These are phyloP conservation scores for Diorhabda elongata DNA, from an alignment of 1,140 invertebrate species.

Conservation along the genomic window DNA sequence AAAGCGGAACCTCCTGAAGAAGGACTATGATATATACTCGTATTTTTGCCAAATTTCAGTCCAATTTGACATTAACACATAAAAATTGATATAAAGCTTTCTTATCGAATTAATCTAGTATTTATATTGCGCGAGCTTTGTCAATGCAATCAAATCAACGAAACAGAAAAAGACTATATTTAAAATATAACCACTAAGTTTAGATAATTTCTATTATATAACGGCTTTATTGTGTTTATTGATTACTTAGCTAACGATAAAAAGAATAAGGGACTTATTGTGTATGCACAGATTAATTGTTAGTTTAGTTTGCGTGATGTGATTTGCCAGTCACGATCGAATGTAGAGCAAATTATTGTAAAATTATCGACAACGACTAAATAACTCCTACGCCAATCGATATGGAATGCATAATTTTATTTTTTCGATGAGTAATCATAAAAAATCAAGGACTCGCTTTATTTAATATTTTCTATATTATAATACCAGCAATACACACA, in stretches of 20 bases:
- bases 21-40: no score
- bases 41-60: no score
- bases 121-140: no score
- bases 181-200: not conserved
- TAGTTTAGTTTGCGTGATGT: not conserved
- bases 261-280: constrained; percentile 17
- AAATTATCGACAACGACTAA: constrained; percentile 2
- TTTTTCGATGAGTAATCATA: not conserved
- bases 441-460: no score
- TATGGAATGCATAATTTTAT: not conserved
- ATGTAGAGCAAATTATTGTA: constrained; percentile 3
- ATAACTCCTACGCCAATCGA: not conserved
- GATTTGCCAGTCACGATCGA: constrained; percentile 9
- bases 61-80: no score
- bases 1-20: no score
- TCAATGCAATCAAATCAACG: no score
- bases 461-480: no score
- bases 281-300: constrained; percentile 8
- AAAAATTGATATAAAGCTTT: no score
- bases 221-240: constrained; percentile 16
- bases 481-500: no score
- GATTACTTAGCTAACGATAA: constrained; percentile 18
- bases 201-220: constrained; percentile 4
- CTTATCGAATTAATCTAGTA: no score
- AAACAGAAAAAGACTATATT: no score